A percentile compares a stretch with the other conserved stretches of the same genome.
phyloP scores from a whole-genome alignment of 2,113 vertebrate genomes.

The Vombatus ursinus region DNA sequence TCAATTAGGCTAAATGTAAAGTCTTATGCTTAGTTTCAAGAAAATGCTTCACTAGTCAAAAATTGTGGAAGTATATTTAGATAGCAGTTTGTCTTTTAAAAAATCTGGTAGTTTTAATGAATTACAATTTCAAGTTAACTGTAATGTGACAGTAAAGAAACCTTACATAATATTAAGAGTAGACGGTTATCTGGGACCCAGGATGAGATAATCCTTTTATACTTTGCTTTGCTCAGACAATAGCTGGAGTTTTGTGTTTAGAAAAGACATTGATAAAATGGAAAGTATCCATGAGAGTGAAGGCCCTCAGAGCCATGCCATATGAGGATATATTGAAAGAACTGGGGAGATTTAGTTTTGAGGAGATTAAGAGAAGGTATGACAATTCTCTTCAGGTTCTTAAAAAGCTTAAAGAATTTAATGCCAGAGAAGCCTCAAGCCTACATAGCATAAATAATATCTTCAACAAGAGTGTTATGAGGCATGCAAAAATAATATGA shows the following conservation, averaged over 20 bases:
- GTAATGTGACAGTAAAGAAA: neutral
- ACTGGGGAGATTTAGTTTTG: neutral
- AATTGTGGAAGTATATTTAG: neutral
- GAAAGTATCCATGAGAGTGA: neutral
- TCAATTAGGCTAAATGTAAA: neutral
- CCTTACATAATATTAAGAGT: neutral
- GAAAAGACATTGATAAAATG: neutral
- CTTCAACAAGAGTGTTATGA: neutral
- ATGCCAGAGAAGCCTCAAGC: neutral
- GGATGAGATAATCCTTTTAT: neutral
- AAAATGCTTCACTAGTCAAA: neutral
- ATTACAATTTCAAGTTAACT: neutral
- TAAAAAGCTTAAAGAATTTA: neutral
- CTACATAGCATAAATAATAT: neutral
- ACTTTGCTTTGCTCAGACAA: neutral
- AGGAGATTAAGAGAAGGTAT: neutral
- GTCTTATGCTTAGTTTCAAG: neutral
- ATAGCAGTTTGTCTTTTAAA: neutral
- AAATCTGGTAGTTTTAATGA: neutral
- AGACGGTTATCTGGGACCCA: neutral
- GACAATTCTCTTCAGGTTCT: neutral
- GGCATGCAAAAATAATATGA: neutral
- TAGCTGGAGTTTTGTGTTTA: neutral
- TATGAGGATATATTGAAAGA: neutral
- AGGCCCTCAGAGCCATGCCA: neutral